Evolutionary conservation across 2,888 invertebrate genomes (phyloP), one percentile per base, ranked within the genome.

Genomic region (Chaitophorus viminalis): DNA sequence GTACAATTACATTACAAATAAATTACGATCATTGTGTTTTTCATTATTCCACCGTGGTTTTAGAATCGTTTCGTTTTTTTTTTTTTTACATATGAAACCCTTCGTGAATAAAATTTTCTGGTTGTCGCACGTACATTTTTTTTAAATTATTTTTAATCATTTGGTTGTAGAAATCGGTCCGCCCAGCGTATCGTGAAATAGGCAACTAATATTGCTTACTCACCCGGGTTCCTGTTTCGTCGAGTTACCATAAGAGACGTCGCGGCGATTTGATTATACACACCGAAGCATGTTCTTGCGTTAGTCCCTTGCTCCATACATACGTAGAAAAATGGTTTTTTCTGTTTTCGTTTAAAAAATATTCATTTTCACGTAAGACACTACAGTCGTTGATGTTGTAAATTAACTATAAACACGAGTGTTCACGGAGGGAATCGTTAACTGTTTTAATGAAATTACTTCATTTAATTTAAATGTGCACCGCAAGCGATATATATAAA

Each of bases 161-260:
- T 46, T 46, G 14, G 33, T 72, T 11, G 5, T 21, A 14, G 39
- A 18, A 82, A 52, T 11, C 68, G 77, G 77, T 52, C 52, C 86
- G 86, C 86, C 86, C 78, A 52, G 8, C 25, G 54, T 29, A 60
- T 29, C 60, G 36, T 29, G 54, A 25, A 36, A 21, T 87, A 87
- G 86, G 86, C 86, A 87, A 87, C 86, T 87, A 79, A 87, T 74
- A 87, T 87, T 81, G 60, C 86, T 74, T 31, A 31, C 29, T 72
- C 79, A 79, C 21, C 79, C 77, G 77, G 29, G 18, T 9, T 60
- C 46, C 6, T 31, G 39, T 25, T n/a, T 39, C 8, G 9, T 9
- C 31, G 70, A 17, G 81, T 70, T 21, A 31, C 46, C 46, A 70
- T 8, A 70, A 70, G 46, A 25, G 68, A 82, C 36, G 65, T 39